Evolutionary conservation across 2,113 vertebrate species (phyloP), one percentile per base, ranked within the genome.

Genomic region (Oryctolagus cuniculus): DNA sequence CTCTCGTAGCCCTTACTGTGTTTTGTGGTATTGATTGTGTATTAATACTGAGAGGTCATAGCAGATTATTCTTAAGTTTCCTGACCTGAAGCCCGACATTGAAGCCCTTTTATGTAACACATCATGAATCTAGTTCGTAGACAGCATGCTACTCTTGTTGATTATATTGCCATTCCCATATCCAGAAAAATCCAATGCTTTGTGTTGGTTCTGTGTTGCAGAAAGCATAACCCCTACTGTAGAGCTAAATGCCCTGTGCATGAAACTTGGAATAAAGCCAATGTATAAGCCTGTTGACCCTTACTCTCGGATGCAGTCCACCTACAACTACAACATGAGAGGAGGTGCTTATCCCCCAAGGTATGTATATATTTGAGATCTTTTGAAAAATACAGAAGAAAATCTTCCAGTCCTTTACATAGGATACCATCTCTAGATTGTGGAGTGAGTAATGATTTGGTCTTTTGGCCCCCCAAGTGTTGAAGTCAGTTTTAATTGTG

Each of bases 201-300:
- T 96, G 3, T 97, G 10, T 97, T 97, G 92, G 61, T 85, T 97
- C 67, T 98, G 55, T 87, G 63, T 98, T 97, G 66, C 96, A 99
- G 99, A 99, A 98, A 99, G 99, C 73, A 98, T 99, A 97, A 99
- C 99, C 36, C 99, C 99, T 97, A 99, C 99, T 25, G 99, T 99
- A 98, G 99, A 99, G 97, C 97, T 99, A 96, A 99, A 99, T 96
- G 99, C 99, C 74, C 98, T 99, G 96, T 99, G 99, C 98, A 99
- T 99, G 99, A 99, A 99, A 98, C 98, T 99, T 97, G 99, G 99
- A 87, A 99, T 99, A 98, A 99, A 99, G 98, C 99, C 99, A 55
- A 97, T 99, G 98, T 99, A 99, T 98, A 99, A 99, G 98, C 99
- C 99, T 87, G 98, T 99, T 44, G 99, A 99, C 95, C 98, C 99